phyloP scores from a whole-genome alignment of 1,140 invertebrate genomes.

The Mylabris phalerata region DNA sequence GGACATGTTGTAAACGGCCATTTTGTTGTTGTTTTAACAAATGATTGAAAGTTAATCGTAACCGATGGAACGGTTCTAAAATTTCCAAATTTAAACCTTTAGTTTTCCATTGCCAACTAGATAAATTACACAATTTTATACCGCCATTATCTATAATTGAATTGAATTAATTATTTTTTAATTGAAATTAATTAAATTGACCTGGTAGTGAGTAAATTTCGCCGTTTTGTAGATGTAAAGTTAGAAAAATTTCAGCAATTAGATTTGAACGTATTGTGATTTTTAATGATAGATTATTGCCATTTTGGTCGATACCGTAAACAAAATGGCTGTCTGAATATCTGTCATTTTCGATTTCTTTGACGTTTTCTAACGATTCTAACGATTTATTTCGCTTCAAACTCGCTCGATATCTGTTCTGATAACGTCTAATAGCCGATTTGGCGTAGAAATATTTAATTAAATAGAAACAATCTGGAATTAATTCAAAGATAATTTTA shows the following conservation, averaged over 20 bases:
- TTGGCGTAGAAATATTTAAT: constrained; percentile 23
- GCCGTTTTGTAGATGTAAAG: constrained; percentile 21
- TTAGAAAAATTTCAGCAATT: constrained; percentile 23
- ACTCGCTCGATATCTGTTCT: background rate
- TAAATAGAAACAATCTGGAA: constrained; percentile 23
- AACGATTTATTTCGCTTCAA: constrained; percentile 1
- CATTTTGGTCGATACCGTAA: constrained; percentile 26
- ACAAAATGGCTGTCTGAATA: constrained; percentile 15
- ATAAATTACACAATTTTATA: constrained; percentile 18
- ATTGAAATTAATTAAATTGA: constrained; percentile 6
- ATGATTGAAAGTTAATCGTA: constrained; percentile 33
- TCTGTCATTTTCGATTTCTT: constrained; percentile 12
- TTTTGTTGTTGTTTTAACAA: constrained; percentile 23
- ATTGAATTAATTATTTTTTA: background rate
- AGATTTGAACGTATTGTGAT: constrained; percentile 19
- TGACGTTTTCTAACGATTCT: constrained; percentile 4
- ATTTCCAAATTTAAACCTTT: constrained; percentile 30
- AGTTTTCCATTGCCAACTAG: constrained; percentile 26
- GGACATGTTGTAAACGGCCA: constrained; percentile 28
- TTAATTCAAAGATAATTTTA: constrained; percentile 4
- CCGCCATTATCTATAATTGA: constrained; percentile 17
- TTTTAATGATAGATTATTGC: constrained; percentile 22
- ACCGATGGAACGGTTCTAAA: constrained; percentile 28
- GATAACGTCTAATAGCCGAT: constrained; percentile 12
- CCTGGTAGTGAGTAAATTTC: constrained; percentile 26